Evolutionary conservation across 1,140 invertebrate genomes (phyloP), one percentile per base, ranked within the genome.

Genomic region (Neuroterus valhalla): DNA sequence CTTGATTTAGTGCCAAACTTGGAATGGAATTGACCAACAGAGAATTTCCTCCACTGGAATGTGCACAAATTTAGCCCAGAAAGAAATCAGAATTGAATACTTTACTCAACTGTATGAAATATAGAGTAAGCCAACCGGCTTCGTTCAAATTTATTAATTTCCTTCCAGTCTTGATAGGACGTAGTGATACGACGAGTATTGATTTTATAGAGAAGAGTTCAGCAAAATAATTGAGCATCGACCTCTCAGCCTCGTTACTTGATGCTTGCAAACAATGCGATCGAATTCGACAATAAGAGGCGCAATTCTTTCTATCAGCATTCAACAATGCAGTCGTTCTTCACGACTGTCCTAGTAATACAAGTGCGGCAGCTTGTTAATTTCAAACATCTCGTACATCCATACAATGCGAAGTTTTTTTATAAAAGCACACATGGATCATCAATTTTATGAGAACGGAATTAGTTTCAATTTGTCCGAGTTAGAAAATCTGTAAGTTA

Each of bases 291-390:
- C 55, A 62, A 62, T 62, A 31, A 23, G 14, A 15, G 23, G 31
- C n/a, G 55, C 55, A 23, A 62, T 62, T 31, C 55, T 38, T 62
- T 62, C 31, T 26, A 38, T 23, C 55, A 62, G 14, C 55, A 62
- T 62, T 62, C 55, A 62, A 62, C 55, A 62, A 62, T 62, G 31
- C 55, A 62, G 31, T 23, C 55, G 31, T 62, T 14, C 55, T 62
- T 62, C 31, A 38, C 55, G 55, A 62, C 31, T 62, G 31, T 62
- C 31, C 55, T 62, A 5, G 23, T 62, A 62, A 62, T 38, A 62
- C 26, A 62, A 38, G 23, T 62, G 55, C 10, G 31, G 31, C 31
- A 38, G 6, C 55, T 62, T 23, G 55, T 62, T 62, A 62, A n/a
- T 62, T 62, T 62, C n/a, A 2, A n/a, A 62, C 26, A 62, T 31